Percentiles rank a stretch among this genome's conserved stretches.
These are phyloP conservation scores for Kryptolebias ocellatus DNA, from an alignment of 2,797 vertebrate genomes.

Conservation along the genomic window DNA sequence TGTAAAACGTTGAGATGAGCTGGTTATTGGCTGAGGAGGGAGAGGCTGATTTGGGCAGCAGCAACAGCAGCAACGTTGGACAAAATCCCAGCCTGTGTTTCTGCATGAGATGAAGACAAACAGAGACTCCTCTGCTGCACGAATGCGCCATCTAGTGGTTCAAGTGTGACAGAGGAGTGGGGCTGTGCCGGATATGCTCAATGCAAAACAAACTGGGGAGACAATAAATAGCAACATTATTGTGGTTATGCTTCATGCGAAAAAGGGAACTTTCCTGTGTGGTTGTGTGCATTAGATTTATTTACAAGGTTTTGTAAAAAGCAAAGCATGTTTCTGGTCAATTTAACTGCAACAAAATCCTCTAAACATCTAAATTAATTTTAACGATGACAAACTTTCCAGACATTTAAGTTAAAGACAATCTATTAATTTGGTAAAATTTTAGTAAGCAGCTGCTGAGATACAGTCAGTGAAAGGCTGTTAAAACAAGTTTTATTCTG, in stretches of 20 bases:
- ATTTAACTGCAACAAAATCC: not conserved
- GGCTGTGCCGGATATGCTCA: slow-evolving; percentile 16
- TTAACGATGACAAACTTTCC: too few species aligned
- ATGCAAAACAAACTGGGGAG: slow-evolving; percentile 41
- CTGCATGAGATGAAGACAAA: slow-evolving; percentile 46
- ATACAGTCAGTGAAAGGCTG: too few species aligned
- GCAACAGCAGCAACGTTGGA: slow-evolving; percentile 64
- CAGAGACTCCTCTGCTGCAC: slow-evolving; percentile 39
- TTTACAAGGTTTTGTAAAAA: not conserved
- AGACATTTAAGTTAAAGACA: too few species aligned
- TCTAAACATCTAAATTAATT: not conserved
- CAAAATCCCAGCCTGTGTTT: slow-evolving; percentile 25
- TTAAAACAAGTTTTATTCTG: too few species aligned
- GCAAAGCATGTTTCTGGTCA: not conserved
- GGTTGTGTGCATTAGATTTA: not conserved
- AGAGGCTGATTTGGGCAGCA: slow-evolving; percentile 66
- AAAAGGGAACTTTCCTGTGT: not conserved
- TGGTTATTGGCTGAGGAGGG: slow-evolving; percentile 57
- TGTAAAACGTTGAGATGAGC: slow-evolving; percentile 46
- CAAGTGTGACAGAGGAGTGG: slow-evolving; percentile 12
- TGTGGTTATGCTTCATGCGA: slow-evolving; percentile 19
- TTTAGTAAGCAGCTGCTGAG: not conserved
- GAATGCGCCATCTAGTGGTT: slow-evolving; percentile 59
- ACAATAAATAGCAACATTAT: slow-evolving; percentile 47
- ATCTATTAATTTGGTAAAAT: too few species aligned